A percentile compares a stretch with the other conserved stretches of the same genome.
These are phyloP conservation scores for Aporophyla lueneburgensis DNA, from an alignment of 2,888 invertebrate genomes.

Conservation along the genomic window DNA sequence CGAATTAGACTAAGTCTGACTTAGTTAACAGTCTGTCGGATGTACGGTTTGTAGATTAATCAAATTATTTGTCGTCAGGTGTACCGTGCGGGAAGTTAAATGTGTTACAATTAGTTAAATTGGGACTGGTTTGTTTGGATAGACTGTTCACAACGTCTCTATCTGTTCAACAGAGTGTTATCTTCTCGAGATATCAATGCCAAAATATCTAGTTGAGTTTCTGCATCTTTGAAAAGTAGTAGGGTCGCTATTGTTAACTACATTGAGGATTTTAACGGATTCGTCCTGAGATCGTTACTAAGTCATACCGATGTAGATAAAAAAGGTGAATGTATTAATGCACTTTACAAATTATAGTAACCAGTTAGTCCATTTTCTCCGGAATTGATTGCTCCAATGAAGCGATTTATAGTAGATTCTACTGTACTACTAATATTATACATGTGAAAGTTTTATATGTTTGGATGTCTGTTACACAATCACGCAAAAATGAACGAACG, in stretches of 20 bases:
- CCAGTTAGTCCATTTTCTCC: neutral
- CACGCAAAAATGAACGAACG: too few species aligned
- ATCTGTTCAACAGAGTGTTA: neutral
- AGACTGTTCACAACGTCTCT: neutral
- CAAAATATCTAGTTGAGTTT: neutral
- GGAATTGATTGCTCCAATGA: neutral
- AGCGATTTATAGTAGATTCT: too few species aligned
- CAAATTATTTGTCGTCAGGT: conserved; percentile 46
- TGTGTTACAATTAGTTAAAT: conserved; percentile 42
- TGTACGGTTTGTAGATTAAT: conserved; percentile 39
- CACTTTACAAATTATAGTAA: neutral
- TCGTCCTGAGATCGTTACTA: too few species aligned
- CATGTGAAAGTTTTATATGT: too few species aligned
- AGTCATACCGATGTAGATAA: neutral
- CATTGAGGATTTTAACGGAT: too few species aligned
- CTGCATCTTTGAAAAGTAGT: neutral
- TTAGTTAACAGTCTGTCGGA: conserved; percentile 37
- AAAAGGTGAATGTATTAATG: neutral
- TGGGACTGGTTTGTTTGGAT: conserved; percentile 25
- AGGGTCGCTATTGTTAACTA: too few species aligned
- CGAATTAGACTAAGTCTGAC: conserved; percentile 34
- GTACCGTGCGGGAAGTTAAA: conserved; percentile 30
- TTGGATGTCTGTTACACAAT: too few species aligned
- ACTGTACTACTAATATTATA: too few species aligned
- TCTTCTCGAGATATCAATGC: neutral